These are phyloP conservation scores for Sebastes paucispinis DNA, from an alignment of 2,797 vertebrate genomes.

Conservation along the genomic window DNA sequence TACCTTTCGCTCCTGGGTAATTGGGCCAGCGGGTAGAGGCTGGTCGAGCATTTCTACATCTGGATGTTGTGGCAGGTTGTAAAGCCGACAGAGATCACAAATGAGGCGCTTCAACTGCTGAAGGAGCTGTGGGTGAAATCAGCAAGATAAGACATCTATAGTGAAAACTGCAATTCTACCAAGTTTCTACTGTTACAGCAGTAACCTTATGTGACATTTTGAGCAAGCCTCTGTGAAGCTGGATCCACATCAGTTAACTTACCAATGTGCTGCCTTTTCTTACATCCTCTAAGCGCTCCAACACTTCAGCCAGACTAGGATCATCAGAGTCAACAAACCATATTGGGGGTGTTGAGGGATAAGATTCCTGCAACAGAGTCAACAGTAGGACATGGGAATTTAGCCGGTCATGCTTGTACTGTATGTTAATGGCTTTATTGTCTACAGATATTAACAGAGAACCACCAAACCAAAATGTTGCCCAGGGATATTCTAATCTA, in stretches of 20 bases:
- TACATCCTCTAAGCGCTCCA: slow-evolving; percentile 95
- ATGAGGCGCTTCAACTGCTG: slow-evolving; percentile 97
- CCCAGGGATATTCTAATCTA: neutral
- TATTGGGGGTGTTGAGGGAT: slow-evolving; percentile 95
- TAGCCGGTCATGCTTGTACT: neutral
- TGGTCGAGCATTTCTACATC: slow-evolving; percentile 99
- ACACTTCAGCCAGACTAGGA: slow-evolving; percentile 94
- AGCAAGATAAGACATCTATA: neutral
- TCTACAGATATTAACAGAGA: neutral
- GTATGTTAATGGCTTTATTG: neutral
- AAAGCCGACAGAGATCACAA: slow-evolving; percentile 96
- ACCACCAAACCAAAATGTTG: neutral
- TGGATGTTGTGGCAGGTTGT: slow-evolving; percentile 97
- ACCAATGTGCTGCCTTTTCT: slow-evolving; percentile 95
- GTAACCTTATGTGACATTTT: neutral
- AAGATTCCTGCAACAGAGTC: slow-evolving; percentile 88
- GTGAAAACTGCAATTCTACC: neutral
- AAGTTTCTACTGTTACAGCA: neutral
- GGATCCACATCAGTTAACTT: slow-evolving; percentile 57
- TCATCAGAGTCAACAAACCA: slow-evolving; percentile 99
- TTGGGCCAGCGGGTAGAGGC: slow-evolving; percentile 91
- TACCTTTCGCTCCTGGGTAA: slow-evolving; percentile 83
- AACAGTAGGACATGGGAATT: slow-evolving; percentile 1
- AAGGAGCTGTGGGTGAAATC: slow-evolving; percentile 84
- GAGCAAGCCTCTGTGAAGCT: neutral